Evolutionary conservation across 1,140 invertebrate genomes (phyloP).

Genomic region (Pinna nobilis): DNA sequence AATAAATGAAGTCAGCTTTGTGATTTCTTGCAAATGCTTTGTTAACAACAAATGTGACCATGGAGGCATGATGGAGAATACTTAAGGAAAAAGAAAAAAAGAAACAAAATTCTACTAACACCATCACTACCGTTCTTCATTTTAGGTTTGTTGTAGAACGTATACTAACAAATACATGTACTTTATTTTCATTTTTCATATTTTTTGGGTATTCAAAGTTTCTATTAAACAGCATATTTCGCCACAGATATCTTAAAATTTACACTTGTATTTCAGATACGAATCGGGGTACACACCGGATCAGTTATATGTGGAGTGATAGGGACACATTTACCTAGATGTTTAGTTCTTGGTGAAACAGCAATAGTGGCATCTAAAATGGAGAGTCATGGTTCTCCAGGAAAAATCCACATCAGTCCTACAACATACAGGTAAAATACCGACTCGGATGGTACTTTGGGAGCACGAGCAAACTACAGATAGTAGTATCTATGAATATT

Average conservation of each 20-base stretch:
- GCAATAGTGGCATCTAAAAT: constrained; percentile 72
- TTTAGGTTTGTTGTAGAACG: no score
- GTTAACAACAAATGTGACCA: no score
- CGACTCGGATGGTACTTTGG: background rate
- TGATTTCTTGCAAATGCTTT: no score
- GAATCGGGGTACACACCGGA: constrained; percentile 93
- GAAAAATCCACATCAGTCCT: constrained; percentile 61
- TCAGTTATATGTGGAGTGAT: constrained; percentile 69
- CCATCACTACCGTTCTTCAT: no score
- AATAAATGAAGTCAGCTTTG: no score
- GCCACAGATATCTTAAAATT: background rate
- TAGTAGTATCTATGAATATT: background rate
- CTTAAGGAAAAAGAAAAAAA: no score
- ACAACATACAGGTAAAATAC: constrained; percentile 59
- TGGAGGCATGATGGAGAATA: no score
- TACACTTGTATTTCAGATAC: constrained; percentile 77
- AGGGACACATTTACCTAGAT: constrained; percentile 66
- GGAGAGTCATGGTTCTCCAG: constrained; percentile 68
- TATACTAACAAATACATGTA: no score
- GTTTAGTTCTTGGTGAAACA: constrained; percentile 71
- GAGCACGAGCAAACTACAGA: background rate
- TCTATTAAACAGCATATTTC: no score
- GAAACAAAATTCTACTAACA: no score
- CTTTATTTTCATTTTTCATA: no score
- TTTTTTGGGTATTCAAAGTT: no score